phyloP scores from a whole-genome alignment of 2,888 invertebrate genomes.

The Hydrotaea diabolus region DNA sequence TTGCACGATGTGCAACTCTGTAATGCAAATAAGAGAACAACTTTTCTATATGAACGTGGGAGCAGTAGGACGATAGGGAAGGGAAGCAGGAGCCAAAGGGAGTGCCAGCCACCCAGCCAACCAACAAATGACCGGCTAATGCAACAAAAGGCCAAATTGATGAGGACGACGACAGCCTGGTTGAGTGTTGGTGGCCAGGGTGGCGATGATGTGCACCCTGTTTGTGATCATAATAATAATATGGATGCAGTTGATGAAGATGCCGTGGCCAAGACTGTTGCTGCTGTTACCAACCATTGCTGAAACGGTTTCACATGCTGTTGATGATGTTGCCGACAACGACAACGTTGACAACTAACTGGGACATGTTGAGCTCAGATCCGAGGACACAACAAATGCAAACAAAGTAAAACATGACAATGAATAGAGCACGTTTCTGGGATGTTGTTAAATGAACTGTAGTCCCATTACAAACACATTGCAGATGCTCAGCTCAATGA shows the following conservation, averaged over 20 bases:
- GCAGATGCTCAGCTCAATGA: slow-evolving; percentile 16
- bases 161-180: slow-evolving; percentile 40
- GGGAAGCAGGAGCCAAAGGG: not conserved
- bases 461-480: slow-evolving; percentile 66
- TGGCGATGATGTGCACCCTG: not conserved
- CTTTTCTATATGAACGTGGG: slow-evolving; percentile 11
- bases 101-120: not conserved
- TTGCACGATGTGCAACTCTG: slow-evolving; percentile 59
- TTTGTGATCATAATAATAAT: slow-evolving; percentile 43
- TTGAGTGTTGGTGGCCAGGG: slow-evolving; percentile 7
- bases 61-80: slow-evolving; percentile 10
- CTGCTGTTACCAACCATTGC: not conserved
- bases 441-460: slow-evolving; percentile 67
- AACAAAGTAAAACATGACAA: slow-evolving; percentile 54
- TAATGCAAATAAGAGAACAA: slow-evolving; percentile 57
- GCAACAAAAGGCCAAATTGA: slow-evolving; percentile 47
- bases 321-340: slow-evolving; percentile 26
- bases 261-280: not conserved
- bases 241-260: not conserved
- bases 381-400: slow-evolving; percentile 57
- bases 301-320: not conserved
- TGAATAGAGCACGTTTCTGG: slow-evolving; percentile 63
- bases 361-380: slow-evolving; percentile 57
- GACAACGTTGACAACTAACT: slow-evolving; percentile 40
- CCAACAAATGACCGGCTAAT: slow-evolving; percentile 63